Conservation (phyloP, 2,797 vertebrate genomes). For the Pantherophis alleghaniensis region DNA sequence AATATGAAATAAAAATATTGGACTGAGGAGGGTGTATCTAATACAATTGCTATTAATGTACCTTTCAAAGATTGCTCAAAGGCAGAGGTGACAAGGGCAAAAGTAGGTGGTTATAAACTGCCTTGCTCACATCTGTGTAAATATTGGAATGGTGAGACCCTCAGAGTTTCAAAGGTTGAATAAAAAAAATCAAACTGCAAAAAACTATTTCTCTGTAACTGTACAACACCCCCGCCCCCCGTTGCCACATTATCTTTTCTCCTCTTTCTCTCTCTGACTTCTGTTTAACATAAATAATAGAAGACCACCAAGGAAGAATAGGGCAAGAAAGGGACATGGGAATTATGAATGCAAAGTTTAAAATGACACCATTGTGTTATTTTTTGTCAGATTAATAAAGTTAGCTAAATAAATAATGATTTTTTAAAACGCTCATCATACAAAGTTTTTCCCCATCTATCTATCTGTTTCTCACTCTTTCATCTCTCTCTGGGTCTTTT, state of each 20-base stretch:
- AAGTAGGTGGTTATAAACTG: slow-evolving; percentile 73
- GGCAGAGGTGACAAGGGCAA: slow-evolving; percentile 76
- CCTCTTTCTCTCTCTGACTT: slow-evolving; percentile 48
- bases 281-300: slow-evolving; percentile 67
- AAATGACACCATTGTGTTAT: slow-evolving; percentile 52
- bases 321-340: slow-evolving; percentile 67
- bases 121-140: slow-evolving; percentile 80
- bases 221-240: slow-evolving; percentile 46
- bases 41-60: slow-evolving; percentile 75
- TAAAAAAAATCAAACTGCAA: slow-evolving; percentile 70
- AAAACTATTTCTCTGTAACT: slow-evolving; percentile 68
- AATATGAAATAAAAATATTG: slow-evolving; percentile 74
- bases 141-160: slow-evolving; percentile 68
- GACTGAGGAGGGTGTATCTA: slow-evolving; percentile 70
- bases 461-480: not conserved
- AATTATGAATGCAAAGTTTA: slow-evolving; percentile 67
- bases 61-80: slow-evolving; percentile 77
- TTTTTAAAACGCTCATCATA: not conserved
- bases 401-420: slow-evolving; percentile 26
- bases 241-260: slow-evolving; percentile 55
- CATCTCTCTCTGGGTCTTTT: slow-evolving; percentile 14
- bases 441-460: not conserved
- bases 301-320: slow-evolving; percentile 74
- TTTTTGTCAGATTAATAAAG: slow-evolving; percentile 47
- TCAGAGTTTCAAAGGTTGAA: slow-evolving; percentile 66